Conservation (phyloP, 2,113 vertebrate species). For the Microcebus jonahi region DNA sequence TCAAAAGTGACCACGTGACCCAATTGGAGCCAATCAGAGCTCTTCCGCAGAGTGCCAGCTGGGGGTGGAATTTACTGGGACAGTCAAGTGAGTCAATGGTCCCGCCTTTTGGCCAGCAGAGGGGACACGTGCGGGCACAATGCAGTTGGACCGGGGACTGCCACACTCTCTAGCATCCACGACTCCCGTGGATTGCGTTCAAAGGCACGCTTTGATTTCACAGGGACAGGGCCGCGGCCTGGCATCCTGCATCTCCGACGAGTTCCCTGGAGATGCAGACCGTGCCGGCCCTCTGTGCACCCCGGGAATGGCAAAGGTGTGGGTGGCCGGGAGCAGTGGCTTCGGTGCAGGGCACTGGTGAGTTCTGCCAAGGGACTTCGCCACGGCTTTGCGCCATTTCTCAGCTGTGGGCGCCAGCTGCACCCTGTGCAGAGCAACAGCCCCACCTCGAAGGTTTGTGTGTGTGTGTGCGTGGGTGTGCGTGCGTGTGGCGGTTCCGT, state of each 20-base stretch:
- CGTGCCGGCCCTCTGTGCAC: neutral
- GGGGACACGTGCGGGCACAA: neutral
- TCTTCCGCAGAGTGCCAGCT: neutral
- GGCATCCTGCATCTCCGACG: neutral
- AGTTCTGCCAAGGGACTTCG: neutral
- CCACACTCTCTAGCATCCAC: neutral
- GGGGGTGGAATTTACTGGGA: neutral
- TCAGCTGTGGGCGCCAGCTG: neutral
- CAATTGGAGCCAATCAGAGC: neutral
- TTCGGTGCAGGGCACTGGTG: neutral
- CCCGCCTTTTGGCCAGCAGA: neutral
- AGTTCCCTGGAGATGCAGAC: neutral
- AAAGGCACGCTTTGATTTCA: neutral
- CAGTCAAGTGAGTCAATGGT: neutral
- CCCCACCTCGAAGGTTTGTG: neutral
- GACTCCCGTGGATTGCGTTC: neutral
- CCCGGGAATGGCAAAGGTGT: neutral
- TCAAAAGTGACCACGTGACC: neutral
- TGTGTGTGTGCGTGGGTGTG: neutral
- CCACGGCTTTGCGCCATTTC: neutral
- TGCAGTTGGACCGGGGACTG: neutral
- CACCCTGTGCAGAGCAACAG: neutral
- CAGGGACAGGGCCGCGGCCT: neutral
- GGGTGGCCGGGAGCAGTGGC: neutral
- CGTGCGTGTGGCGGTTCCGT: neutral